These are phyloP conservation scores for Synanthedon andrenaeformis DNA, from an alignment of 2,888 invertebrate species.

Conservation along the genomic window DNA sequence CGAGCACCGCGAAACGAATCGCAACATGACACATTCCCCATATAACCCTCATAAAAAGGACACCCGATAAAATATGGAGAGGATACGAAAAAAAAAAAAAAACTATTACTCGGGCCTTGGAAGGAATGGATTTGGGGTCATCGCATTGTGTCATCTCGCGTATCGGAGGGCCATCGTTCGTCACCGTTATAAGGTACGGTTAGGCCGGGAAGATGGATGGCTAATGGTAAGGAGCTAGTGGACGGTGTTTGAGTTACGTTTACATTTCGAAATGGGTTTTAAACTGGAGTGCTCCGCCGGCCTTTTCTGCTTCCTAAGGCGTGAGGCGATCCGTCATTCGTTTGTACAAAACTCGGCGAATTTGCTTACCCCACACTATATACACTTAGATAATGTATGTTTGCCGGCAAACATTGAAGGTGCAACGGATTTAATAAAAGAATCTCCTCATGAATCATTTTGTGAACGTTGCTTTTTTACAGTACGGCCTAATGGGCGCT, in stretches of 20 bases:
- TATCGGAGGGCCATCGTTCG: slow-evolving; percentile 50
- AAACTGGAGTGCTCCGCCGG: slow-evolving; percentile 23
- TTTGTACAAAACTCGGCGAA: background rate
- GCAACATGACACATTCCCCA: slow-evolving; percentile 44
- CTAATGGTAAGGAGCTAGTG: slow-evolving; percentile 8
- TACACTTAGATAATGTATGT: no score
- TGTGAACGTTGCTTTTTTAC: background rate
- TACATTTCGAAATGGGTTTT: slow-evolving; percentile 49
- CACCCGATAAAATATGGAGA: slow-evolving; percentile 53
- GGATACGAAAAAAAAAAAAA: slow-evolving; percentile 36
- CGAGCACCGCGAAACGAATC: slow-evolving; percentile 29
- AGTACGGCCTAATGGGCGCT: slow-evolving; percentile 24
- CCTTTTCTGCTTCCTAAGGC: slow-evolving; percentile 9
- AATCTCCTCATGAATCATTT: no score
- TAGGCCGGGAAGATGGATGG: slow-evolving; percentile 40
- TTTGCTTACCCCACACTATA: background rate
- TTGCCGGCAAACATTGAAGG: no score
- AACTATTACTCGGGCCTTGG: slow-evolving; percentile 46
- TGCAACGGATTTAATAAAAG: no score
- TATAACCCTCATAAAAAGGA: slow-evolving; percentile 52
- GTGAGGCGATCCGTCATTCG: slow-evolving; percentile 8
- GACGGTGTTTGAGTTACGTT: slow-evolving; percentile 18
- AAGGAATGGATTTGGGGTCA: slow-evolving; percentile 55
- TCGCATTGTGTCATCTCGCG: slow-evolving; percentile 59
- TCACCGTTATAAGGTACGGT: slow-evolving; percentile 23